phyloP scores from a whole-genome alignment of 2,113 vertebrate genomes.

The Enhydra lutris region DNA sequence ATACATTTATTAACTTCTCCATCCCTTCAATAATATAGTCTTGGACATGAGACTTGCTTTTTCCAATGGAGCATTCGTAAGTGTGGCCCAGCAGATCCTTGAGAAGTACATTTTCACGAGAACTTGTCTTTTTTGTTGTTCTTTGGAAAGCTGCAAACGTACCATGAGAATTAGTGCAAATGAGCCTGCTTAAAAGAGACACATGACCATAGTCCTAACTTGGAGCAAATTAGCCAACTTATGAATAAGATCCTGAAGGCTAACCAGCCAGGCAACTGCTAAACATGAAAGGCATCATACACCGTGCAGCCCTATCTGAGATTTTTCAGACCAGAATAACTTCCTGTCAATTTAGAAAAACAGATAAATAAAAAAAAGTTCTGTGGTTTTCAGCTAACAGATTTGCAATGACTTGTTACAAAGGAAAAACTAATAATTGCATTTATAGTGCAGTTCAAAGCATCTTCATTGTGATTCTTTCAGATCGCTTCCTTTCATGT shows the following conservation, averaged over 20 bases:
- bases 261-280: background rate
- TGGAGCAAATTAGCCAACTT: background rate
- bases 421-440: background rate
- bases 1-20: background rate
- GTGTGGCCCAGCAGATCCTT: background rate
- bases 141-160: background rate
- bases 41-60: background rate
- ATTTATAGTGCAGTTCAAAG: background rate
- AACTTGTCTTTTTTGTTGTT: background rate
- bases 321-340: background rate
- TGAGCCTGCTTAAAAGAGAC: background rate
- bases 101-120: background rate
- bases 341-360: background rate
- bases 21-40: background rate
- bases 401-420: background rate
- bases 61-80: background rate
- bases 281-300: background rate
- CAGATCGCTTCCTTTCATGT: background rate
- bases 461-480: background rate
- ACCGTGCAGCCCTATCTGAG: rapidly evolving
- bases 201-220: background rate
- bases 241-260: background rate
- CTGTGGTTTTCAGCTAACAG: background rate
- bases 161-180: background rate
- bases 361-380: background rate